Evolutionary conservation across 2,888 invertebrate genomes (phyloP), one percentile per base, ranked within the genome.

Genomic region (Pyrochroa serraticornis): DNA sequence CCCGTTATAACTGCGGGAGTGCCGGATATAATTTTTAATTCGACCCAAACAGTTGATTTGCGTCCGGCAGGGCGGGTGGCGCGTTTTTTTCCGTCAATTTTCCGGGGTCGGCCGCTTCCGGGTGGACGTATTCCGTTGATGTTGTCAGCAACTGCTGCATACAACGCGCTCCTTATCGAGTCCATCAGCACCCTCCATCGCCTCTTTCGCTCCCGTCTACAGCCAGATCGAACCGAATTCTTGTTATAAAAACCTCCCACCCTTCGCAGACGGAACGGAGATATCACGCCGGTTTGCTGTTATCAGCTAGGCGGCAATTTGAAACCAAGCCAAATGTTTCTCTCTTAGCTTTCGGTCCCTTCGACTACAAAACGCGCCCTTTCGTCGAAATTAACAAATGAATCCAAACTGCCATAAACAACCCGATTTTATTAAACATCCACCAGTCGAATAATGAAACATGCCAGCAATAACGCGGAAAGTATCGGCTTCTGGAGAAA

Each of bases 241-340:
- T 63, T 65, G 66, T 65, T 68, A 69, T 66, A 69, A 69, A 70
- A 71, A 70, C 66, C 64, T 62, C 68, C 62, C 54, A 57, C 65
- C 62, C 49, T 36, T 54, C 12, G 33, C 61, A 60, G 60, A 60
- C 58, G 52, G 43, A 63, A 52, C 55, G 60, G 63, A 66, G 67
- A 68, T 69, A 68, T 69, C 64, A 64, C 65, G 63, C 65, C 67
- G 60, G 65, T 67, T 69, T 52, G 47, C 60, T 57, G 63, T 65
- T 66, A 63, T 63, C 64, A 63, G 63, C 53, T 51, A 65, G 58
- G 63, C 62, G 58, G 66, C 64, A 58, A 65, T 65, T 65, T 65
- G 63, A 65, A 63, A 61, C 56, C 62, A 51, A 61, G 65, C 65
- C 65, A 65, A 65, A 62, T 63, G 61, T 51, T 64, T 53, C 47